These are phyloP conservation scores for Drosophila tanythrix DNA, from an alignment of 2,888 invertebrate genomes.

Conservation along the genomic window DNA sequence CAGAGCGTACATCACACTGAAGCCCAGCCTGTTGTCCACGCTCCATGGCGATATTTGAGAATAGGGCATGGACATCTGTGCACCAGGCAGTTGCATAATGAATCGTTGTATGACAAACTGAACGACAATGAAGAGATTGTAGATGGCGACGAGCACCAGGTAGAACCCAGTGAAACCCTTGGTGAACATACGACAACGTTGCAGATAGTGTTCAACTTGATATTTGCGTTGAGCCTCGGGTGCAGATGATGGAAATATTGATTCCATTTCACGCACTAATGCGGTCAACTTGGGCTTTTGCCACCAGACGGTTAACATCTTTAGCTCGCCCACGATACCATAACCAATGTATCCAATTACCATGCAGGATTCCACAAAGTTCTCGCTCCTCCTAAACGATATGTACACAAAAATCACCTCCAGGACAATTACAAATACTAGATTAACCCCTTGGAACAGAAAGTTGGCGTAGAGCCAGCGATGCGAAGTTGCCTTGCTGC, in stretches of 20 bases:
- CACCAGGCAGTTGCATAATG: conserved; percentile 36
- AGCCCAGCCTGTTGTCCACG: conserved; percentile 55
- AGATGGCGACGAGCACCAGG: conserved; percentile 71
- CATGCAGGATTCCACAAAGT: conserved; percentile 39
- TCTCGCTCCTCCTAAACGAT: conserved; percentile 22
- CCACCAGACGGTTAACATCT: conserved; percentile 35
- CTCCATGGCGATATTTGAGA: conserved; percentile 66
- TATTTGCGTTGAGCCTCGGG: conserved; percentile 39
- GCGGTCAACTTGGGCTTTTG: conserved; percentile 47
- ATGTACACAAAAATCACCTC: conserved; percentile 19
- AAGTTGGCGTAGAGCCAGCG: conserved; percentile 19
- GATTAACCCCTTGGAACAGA: conserved; percentile 18
- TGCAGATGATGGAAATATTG: conserved; percentile 55
- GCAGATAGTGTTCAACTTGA: conserved; percentile 44
- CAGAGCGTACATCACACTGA: conserved; percentile 57
- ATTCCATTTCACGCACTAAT: conserved; percentile 56
- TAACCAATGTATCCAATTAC: conserved; percentile 34
- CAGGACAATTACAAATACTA: conserved; percentile 25
- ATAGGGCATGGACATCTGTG: conserved; percentile 66
- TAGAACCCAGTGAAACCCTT: conserved; percentile 70
- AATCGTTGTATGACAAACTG: conserved; percentile 52
- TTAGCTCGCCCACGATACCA: conserved; percentile 27
- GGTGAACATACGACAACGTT: conserved; percentile 43
- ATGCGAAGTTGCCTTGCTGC: neutral
- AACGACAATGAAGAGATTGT: conserved; percentile 64